These are phyloP conservation scores for Andinoacara biseriatus DNA, from an alignment of 2,113 vertebrate genomes.

Conservation along the genomic window DNA sequence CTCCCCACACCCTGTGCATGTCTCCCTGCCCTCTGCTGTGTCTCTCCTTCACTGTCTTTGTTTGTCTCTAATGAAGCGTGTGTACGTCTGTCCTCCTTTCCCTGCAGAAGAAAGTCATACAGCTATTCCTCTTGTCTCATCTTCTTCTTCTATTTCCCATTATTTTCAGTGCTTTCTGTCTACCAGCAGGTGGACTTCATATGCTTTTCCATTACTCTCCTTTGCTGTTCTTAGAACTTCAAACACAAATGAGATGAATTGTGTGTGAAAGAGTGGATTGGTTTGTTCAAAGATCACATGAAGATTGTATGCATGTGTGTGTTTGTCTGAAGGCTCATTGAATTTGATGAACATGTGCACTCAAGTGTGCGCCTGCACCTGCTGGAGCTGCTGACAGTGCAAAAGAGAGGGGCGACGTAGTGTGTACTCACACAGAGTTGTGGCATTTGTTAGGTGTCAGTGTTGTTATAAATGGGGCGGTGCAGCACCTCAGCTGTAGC, in stretches of 20 bases:
- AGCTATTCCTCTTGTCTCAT: slow-evolving; percentile 24
- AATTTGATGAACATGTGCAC: slow-evolving; percentile 35
- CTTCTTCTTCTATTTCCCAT: not conserved
- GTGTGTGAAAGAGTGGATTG: not conserved
- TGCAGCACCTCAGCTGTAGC: slow-evolving; percentile 32
- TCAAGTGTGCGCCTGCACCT: slow-evolving; percentile 11
- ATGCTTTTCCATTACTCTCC: not conserved
- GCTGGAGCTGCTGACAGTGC: slow-evolving; percentile 29
- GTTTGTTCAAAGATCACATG: slow-evolving; percentile 27
- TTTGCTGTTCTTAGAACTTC: not conserved
- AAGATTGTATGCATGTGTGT: not conserved
- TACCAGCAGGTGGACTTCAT: not conserved
- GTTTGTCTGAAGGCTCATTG: slow-evolving; percentile 6
- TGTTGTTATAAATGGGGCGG: slow-evolving; percentile 68
- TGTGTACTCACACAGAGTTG: slow-evolving; percentile 70
- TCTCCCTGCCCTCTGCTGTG: slow-evolving; percentile 48
- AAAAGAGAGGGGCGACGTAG: slow-evolving; percentile 26
- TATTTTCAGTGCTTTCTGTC: not conserved
- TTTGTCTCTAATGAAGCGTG: slow-evolving; percentile 66
- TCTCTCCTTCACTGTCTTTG: slow-evolving; percentile 51
- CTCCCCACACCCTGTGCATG: not conserved
- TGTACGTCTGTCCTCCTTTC: slow-evolving; percentile 42
- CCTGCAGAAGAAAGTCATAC: slow-evolving; percentile 50
- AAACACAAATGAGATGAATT: not conserved
- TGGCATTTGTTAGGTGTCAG: slow-evolving; percentile 77